Evolutionary conservation across 2,113 vertebrate species (phyloP), one percentile per base, ranked within the genome.

Genomic region (Suncus etruscus): DNA sequence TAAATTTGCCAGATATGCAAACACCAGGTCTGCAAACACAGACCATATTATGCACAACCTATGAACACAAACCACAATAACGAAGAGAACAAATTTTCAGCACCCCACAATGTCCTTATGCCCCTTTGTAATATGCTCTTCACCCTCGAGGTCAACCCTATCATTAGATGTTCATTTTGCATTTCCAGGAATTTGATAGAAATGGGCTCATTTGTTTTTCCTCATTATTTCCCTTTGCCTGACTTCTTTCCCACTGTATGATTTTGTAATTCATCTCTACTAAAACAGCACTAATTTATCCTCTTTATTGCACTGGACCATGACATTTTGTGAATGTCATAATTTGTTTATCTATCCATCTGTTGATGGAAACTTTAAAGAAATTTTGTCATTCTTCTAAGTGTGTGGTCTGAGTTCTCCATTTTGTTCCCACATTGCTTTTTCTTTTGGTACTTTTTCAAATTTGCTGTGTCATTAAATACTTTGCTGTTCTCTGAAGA

Each of bases 181-280:
- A 86, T 91, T 86, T 75, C 82, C n/a, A 39, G 24, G 51, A 93
- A 22, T 75, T 91, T 91, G 48, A 87, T 79, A 66, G 76, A 81
- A 76, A 69, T 73, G 50, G 65, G 78, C 68, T 87, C 75, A 77
- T 22, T 66, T 1, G 66, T 68, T 47, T 2, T 84, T 32, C 24
- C 74, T n/a, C 39, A 39, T 39, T 39, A 39, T 54, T 54, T 54
- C 18, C 18, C 18, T 54, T 84, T n/a, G 47, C 12, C 86, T 90
- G 51, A 66, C 6, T 70, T 65, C 45, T 77, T 72, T 72, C n/a
- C 29, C 50, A 83, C 50, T 89, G 24, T 8, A 74, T 70, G 32
- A 68, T 58, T 86, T 73, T 87, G 63, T 84, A 18, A 68, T 77
- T 92, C 75, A 61, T 39, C n/a, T 45, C 72, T 32, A 90, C 16